Percentiles rank a stretch among this genome's conserved stretches.
phyloP scores from a whole-genome alignment of 2,797 vertebrate genomes.

The Ibycter americanus region DNA sequence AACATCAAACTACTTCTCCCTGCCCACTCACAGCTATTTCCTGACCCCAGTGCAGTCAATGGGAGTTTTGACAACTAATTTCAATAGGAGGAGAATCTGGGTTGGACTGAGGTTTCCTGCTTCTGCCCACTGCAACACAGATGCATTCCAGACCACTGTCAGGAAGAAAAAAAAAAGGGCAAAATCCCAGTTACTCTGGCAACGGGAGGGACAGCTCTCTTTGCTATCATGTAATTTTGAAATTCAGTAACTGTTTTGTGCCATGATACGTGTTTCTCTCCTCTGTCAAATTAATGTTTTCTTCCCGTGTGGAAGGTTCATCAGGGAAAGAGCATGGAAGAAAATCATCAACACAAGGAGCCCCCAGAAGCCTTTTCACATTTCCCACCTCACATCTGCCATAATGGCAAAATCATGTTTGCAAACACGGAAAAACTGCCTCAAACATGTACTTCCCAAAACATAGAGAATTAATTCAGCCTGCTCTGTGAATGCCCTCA shows the following conservation, averaged over 20 bases:
- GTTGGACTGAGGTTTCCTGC: conserved; percentile 4
- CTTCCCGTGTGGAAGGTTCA: not conserved
- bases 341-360: not conserved
- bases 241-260: conserved; percentile 19
- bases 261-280: not conserved
- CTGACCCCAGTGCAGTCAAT: not conserved
- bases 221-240: not conserved
- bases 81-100: not conserved
- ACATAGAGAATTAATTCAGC: not conserved
- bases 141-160: not conserved
- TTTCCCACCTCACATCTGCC: conserved; percentile 23
- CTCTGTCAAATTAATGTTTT: conserved; percentile 9
- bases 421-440: not conserved
- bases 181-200: not conserved
- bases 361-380: not conserved
- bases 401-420: conserved; percentile 4
- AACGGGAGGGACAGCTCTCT: not conserved
- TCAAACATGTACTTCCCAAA: not conserved
- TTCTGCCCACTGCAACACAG: not conserved
- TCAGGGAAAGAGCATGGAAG: not conserved
- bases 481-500: not conserved
- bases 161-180: not conserved
- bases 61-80: not conserved
- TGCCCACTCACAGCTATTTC: not conserved
- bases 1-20: not conserved